A percentile compares a stretch with the other conserved stretches of the same genome.
phyloP scores from a whole-genome alignment of 1,140 invertebrate species.

The Hetaerina americana region DNA sequence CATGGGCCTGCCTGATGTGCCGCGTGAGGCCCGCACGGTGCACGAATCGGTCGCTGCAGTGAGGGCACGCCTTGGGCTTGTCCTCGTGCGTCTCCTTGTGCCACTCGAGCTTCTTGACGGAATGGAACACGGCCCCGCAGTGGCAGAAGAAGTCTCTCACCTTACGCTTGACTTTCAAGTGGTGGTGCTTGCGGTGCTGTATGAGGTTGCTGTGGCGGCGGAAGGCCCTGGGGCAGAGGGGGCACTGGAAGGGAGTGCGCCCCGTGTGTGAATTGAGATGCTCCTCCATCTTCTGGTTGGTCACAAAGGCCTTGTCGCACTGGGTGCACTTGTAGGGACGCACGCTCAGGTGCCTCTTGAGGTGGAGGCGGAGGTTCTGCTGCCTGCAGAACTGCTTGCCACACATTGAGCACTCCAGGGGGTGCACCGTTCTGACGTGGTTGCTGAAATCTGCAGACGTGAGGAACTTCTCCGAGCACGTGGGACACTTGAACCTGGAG shows the following conservation, averaged over 20 bases:
- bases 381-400: constrained; percentile 61
- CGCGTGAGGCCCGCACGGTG: constrained; percentile 66
- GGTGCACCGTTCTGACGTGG: constrained; percentile 56
- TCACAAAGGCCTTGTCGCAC: constrained; percentile 70
- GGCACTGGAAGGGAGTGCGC: constrained; percentile 65
- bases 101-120: constrained; percentile 67
- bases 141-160: constrained; percentile 64
- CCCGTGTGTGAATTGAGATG: constrained; percentile 72
- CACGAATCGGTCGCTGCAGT: constrained; percentile 71
- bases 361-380: constrained; percentile 57
- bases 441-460: constrained; percentile 11
- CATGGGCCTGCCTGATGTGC: constrained; percentile 68
- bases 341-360: constrained; percentile 63
- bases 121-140: constrained; percentile 68
- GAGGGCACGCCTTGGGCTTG: constrained; percentile 66
- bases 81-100: constrained; percentile 72
- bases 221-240: constrained; percentile 69
- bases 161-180: constrained; percentile 49
- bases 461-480: not conserved
- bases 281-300: constrained; percentile 59
- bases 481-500: constrained; percentile 2
- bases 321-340: constrained; percentile 59
- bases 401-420: constrained; percentile 62
- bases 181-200: constrained; percentile 61
- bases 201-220: constrained; percentile 71